A percentile compares a stretch with the other conserved stretches of the same genome.
Evolutionary conservation across 2,113 vertebrate species (phyloP).

Genomic region (Phrynocephalus versicolor): DNA sequence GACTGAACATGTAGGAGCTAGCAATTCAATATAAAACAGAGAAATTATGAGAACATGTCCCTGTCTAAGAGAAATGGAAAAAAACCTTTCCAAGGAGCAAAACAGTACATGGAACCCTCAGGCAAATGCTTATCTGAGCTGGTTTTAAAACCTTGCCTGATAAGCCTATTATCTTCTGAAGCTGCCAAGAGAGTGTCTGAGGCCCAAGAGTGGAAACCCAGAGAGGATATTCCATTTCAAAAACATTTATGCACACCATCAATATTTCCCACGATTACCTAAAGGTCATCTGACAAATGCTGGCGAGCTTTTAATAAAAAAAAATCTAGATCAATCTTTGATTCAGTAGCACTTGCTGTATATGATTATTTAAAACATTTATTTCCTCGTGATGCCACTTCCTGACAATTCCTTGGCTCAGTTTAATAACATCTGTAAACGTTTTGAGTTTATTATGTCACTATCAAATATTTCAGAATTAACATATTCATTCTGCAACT

Average conservation of each 20-base stretch:
- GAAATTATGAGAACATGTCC: constrained; percentile 37
- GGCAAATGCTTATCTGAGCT: constrained; percentile 54
- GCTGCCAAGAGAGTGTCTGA: constrained; percentile 39
- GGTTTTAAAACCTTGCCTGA: constrained; percentile 50
- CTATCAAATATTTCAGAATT: constrained; percentile 68
- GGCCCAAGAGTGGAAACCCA: constrained; percentile 43
- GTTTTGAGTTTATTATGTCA: constrained; percentile 61
- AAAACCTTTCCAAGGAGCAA: not conserved
- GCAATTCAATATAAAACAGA: constrained; percentile 12
- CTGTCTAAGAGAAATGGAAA: constrained; percentile 42
- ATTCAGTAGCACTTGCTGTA: constrained; percentile 44
- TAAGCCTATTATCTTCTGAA: constrained; percentile 63
- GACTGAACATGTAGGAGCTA: not conserved
- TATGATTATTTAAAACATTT: constrained; percentile 62
- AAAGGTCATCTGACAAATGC: constrained; percentile 69
- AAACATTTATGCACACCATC: constrained; percentile 45
- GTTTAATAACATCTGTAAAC: constrained; percentile 57
- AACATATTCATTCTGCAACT: constrained; percentile 58
- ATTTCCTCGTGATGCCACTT: constrained; percentile 25
- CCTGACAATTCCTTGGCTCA: constrained; percentile 47
- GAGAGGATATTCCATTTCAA: constrained; percentile 30
- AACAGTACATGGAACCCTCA: constrained; percentile 47
- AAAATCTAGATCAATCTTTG: constrained; percentile 50
- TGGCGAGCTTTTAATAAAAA: constrained; percentile 55
- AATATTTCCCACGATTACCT: constrained; percentile 45